A percentile compares a stretch with the other conserved stretches of the same genome.
phyloP scores from a whole-genome alignment of 2,888 invertebrate species.

The Ceramica pisi region DNA sequence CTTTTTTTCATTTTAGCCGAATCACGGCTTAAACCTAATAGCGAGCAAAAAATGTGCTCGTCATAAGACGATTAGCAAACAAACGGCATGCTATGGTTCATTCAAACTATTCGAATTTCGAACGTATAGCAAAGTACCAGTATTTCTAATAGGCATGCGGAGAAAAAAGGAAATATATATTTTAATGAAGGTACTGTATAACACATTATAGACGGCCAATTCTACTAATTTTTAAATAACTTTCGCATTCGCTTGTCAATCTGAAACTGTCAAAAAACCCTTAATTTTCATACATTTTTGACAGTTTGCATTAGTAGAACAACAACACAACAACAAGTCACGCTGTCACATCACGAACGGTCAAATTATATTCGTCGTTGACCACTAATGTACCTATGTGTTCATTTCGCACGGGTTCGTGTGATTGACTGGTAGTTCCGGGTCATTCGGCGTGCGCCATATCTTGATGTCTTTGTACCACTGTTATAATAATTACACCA shows the following conservation, averaged over 20 bases:
- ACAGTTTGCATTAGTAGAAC: no score
- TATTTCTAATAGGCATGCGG: conserved; percentile 19
- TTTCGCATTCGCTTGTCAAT: no score
- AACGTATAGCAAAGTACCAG: conserved; percentile 24
- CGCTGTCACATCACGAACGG: background rate
- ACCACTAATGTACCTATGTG: background rate
- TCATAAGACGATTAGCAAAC: conserved; percentile 81
- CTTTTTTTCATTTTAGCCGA: conserved; percentile 71
- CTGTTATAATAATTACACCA: conserved; percentile 64
- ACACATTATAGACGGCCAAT: background rate
- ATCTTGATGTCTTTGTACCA: conserved; percentile 75
- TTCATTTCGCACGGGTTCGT: conserved; percentile 52
- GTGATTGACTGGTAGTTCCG: conserved; percentile 80
- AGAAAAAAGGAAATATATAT: conserved; percentile 8
- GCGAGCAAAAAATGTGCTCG: conserved; percentile 80
- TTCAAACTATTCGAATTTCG: conserved; percentile 41
- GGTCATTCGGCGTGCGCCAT: conserved; percentile 76
- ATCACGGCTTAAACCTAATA: conserved; percentile 74
- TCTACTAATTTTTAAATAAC: no score
- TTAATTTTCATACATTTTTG: no score
- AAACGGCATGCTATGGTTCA: conserved; percentile 61
- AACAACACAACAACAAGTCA: no score
- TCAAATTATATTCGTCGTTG: conserved; percentile 16
- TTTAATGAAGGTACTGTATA: background rate
- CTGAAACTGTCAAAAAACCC: no score